Evolutionary conservation across 2,888 invertebrate species (phyloP).

Genomic region (Subacronicta megacephala): DNA sequence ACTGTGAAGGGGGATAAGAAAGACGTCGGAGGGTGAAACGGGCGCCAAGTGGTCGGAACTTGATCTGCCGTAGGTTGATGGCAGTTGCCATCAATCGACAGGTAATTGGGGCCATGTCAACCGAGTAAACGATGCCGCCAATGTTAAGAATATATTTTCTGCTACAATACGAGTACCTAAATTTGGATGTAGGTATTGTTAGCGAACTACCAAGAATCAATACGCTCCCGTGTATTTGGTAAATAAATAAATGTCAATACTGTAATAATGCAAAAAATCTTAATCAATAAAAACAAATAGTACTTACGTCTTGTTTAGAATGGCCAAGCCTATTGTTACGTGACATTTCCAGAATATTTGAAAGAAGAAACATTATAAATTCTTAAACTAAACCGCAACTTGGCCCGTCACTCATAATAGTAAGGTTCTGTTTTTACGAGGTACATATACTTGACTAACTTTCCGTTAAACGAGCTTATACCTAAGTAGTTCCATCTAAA

Average conservation of each 20-base stretch:
- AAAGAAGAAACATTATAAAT: too few relatives aligned
- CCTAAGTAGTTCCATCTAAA: conserved; percentile 43
- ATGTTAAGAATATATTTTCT: conserved; percentile 55
- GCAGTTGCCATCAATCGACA: conserved; percentile 80
- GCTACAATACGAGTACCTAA: conserved; percentile 11
- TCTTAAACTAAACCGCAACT: conserved; percentile 35
- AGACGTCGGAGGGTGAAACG: conserved; percentile 70
- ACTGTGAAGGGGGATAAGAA: conserved; percentile 64
- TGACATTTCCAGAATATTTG: too few relatives aligned
- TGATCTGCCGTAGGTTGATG: conserved; percentile 80
- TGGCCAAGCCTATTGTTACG: too few relatives aligned
- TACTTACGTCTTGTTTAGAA: too few relatives aligned
- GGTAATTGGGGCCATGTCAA: conserved; percentile 85
- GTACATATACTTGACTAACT: conserved; percentile 35
- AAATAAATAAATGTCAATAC: too few relatives aligned
- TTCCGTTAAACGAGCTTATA: conserved; percentile 27
- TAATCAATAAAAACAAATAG: too few relatives aligned
- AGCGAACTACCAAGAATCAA: neutral
- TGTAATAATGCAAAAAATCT: too few relatives aligned
- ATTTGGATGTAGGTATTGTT: conserved; percentile 9
- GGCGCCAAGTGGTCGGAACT: conserved; percentile 83
- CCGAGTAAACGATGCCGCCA: conserved; percentile 73
- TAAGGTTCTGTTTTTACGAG: conserved; percentile 46
- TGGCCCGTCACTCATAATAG: conserved; percentile 42
- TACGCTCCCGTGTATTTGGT: too few relatives aligned